Percentiles rank a stretch among this genome's conserved stretches.
phyloP scores from a whole-genome alignment of 2,113 vertebrate genomes.

The Erpornis zantholeuca region DNA sequence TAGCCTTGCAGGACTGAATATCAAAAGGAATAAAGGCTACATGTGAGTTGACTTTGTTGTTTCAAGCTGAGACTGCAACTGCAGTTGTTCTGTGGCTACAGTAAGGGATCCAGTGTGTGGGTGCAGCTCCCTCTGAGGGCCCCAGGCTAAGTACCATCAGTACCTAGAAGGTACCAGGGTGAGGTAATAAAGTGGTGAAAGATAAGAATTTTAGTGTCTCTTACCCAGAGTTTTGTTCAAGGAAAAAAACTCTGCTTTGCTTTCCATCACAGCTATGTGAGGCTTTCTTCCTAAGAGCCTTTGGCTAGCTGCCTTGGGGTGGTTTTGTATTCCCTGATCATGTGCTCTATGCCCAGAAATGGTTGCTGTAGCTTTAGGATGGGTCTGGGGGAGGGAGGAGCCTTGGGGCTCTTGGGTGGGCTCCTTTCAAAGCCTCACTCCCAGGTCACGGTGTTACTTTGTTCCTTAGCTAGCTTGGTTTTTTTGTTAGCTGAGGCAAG shows the following conservation, averaged over 20 bases:
- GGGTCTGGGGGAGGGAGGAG: rapidly evolving
- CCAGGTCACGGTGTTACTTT: rapidly evolving
- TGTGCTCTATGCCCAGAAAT: not conserved
- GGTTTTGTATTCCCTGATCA: not conserved
- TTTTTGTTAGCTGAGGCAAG: not conserved
- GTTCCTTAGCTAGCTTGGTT: not conserved
- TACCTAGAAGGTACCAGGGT: not conserved
- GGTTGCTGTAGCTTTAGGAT: not conserved
- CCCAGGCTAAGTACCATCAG: not conserved
- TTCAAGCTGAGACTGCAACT: not conserved
- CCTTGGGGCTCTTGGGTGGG: not conserved
- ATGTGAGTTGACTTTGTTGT: not conserved
- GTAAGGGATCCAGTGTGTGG: not conserved
- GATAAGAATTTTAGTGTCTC: not conserved
- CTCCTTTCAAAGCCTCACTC: not conserved
- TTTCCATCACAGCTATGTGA: not conserved
- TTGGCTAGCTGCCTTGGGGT: not conserved
- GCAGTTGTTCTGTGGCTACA: not conserved
- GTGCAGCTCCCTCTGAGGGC: not conserved
- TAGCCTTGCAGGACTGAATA: not conserved
- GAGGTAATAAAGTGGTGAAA: not conserved
- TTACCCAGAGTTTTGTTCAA: not conserved
- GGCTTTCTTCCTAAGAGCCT: not conserved
- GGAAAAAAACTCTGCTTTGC: not conserved
- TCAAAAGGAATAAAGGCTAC: not conserved